Evolutionary conservation across 2,888 invertebrate genomes (phyloP).

Genomic region (Eristalinus sepulchralis): DNA sequence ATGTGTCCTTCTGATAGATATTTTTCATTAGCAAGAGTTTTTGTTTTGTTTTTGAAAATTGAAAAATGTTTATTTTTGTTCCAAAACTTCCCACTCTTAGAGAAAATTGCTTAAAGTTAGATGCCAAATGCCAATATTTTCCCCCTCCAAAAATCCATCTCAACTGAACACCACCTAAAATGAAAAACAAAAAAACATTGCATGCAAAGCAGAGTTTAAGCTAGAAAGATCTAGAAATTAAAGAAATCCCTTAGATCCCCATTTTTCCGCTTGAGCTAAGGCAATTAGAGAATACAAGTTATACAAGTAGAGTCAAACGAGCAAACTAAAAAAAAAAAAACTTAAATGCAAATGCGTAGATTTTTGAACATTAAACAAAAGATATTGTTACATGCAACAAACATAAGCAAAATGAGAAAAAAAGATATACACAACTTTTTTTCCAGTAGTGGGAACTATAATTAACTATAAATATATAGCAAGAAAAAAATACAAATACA

Average conservation of each 20-base stretch:
- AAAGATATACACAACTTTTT: constrained; percentile 62
- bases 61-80: neutral
- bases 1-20: constrained; percentile 62
- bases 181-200: neutral
- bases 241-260: constrained; percentile 18
- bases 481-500: constrained; percentile 16
- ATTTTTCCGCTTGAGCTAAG: constrained; percentile 62
- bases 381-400: constrained; percentile 12
- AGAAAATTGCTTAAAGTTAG: constrained; percentile 50
- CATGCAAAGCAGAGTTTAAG: neutral
- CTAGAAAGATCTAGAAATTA: constrained; percentile 39
- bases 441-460: constrained; percentile 68
- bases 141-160: neutral
- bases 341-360: constrained; percentile 54
- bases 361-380: constrained; percentile 43
- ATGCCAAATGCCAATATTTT: constrained; percentile 30
- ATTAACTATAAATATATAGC: constrained; percentile 56
- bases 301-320: constrained; percentile 32
- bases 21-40: constrained; percentile 8
- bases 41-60: constrained; percentile 18
- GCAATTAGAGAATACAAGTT: constrained; percentile 44
- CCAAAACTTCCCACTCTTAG: constrained; percentile 58
- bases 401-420: constrained; percentile 34
- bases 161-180: too few species aligned
- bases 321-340: constrained; percentile 13